Evolutionary conservation across 2,888 invertebrate species (phyloP), one percentile per base, ranked within the genome.

Genomic region (Megamerina dolium): DNA sequence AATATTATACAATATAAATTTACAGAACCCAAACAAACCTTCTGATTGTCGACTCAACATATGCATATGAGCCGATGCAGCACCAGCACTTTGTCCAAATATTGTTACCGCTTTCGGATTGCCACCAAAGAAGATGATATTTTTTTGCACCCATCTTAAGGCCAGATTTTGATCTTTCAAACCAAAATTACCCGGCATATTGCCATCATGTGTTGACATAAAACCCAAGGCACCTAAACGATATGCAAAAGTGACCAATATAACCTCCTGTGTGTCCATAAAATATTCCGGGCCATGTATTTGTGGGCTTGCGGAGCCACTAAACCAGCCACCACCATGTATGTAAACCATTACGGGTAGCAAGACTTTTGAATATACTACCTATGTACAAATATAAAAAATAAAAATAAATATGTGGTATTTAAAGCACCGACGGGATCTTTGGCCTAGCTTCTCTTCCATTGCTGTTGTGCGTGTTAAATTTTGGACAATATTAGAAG

Each of bases 281-380:
- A 77, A 67, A 55, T 74, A 76, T 50, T 75, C 73, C 1, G 77
- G 75, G 3, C 76, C 76, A 20, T 68, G 58, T 13, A 73, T 47
- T 10, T 55, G 52, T 13, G 73, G 74, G 21, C 62, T 64, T 0
- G 73, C 68, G 2, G 68, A 59, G 6, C 77, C 77, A 5, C 73
- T 66, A 49, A 77, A 73, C 57, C 73, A 77, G 10, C 73, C 77
- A 0, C 77, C 77, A 30, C 75, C 77, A 55, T 75, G 74, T 43
- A 77, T 74, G 43, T 73, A 75, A 2, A 77, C 72, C 73, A 77
- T 73, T 1, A 77, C 76, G 0, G 75, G 74, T 4, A 70, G 40
- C 4, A 12, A 9, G 4, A 27, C 36, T 29, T 18, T 18, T 8
- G 33, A 14, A 12, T 13, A 18, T 12, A n/a, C 12, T 21, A 35